Evolutionary conservation across 2,888 invertebrate genomes (phyloP).

Genomic region (Cheilosia variabilis): DNA sequence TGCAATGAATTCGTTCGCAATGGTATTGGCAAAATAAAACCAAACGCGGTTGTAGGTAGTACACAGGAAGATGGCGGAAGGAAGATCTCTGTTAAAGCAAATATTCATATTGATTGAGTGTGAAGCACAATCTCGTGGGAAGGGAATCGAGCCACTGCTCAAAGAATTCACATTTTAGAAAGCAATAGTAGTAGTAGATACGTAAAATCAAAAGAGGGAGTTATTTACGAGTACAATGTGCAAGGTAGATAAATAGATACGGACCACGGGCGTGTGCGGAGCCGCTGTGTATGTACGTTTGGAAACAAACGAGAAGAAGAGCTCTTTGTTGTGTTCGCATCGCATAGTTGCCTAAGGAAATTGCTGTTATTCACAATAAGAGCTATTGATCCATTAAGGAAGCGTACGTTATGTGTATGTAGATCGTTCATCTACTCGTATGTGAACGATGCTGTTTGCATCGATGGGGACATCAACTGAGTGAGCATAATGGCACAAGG

Average conservation of each 20-base stretch:
- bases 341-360: slow-evolving; percentile 13
- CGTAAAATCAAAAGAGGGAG: too few species aligned
- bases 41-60: too few species aligned
- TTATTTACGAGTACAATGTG: too few species aligned
- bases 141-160: slow-evolving; percentile 22
- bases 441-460: too few species aligned
- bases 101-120: slow-evolving; percentile 43
- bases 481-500: too few species aligned
- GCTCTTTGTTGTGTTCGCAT: slow-evolving; percentile 2
- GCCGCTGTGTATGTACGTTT: too few species aligned
- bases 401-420: slow-evolving; percentile 19
- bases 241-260: too few species aligned
- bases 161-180: slow-evolving; percentile 19
- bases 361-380: slow-evolving; percentile 22
- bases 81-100: slow-evolving; percentile 37
- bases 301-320: too few species aligned
- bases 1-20: slow-evolving; percentile 4
- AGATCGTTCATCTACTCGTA: neutral
- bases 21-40: neutral
- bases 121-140: slow-evolving; percentile 35
- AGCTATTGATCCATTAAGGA: slow-evolving; percentile 29
- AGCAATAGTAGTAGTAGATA: neutral
- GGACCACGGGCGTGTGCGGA: too few species aligned
- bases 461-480: too few species aligned
- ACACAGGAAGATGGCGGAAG: slow-evolving; percentile 5